Evolutionary conservation across 2,888 invertebrate genomes (phyloP).

Genomic region (Trichacis sp.): DNA sequence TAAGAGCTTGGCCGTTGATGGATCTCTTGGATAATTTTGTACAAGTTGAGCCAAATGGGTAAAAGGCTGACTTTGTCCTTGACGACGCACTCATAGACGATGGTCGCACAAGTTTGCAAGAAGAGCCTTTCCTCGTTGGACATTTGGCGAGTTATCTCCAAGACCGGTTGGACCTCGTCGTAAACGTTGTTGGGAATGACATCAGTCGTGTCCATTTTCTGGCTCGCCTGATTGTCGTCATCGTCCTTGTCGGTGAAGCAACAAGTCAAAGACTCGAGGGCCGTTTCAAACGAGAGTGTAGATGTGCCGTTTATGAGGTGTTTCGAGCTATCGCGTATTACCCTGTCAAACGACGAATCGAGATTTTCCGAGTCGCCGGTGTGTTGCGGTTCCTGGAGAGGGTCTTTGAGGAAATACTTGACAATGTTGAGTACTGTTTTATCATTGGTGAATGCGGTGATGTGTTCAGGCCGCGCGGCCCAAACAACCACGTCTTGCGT

Average conservation of each 20-base stretch:
- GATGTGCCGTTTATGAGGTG: conserved; percentile 44
- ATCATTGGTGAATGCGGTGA: conserved; percentile 83
- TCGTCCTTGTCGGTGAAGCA: too few relatives aligned
- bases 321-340: conserved; percentile 39
- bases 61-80: conserved; percentile 83
- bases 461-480: conserved; percentile 76
- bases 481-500: conserved; percentile 79
- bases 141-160: conserved; percentile 34
- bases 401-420: conserved; percentile 74
- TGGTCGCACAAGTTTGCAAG: conserved; percentile 62
- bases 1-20: conserved; percentile 71
- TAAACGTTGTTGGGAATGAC: background rate
- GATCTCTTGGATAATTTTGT: conserved; percentile 73
- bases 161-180: conserved; percentile 24
- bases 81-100: conserved; percentile 84
- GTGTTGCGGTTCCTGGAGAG: conserved; percentile 40
- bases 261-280: conserved; percentile 41
- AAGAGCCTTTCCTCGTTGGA: conserved; percentile 56
- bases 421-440: conserved; percentile 79
- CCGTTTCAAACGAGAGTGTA: conserved; percentile 46
- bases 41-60: conserved; percentile 77
- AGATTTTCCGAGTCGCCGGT: conserved; percentile 40
- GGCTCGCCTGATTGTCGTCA: conserved; percentile 41
- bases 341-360: conserved; percentile 41
- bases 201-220: conserved; percentile 59